Evolutionary conservation across 2,888 invertebrate genomes (phyloP).

Genomic region (Dyspetes luteomarginatus): DNA sequence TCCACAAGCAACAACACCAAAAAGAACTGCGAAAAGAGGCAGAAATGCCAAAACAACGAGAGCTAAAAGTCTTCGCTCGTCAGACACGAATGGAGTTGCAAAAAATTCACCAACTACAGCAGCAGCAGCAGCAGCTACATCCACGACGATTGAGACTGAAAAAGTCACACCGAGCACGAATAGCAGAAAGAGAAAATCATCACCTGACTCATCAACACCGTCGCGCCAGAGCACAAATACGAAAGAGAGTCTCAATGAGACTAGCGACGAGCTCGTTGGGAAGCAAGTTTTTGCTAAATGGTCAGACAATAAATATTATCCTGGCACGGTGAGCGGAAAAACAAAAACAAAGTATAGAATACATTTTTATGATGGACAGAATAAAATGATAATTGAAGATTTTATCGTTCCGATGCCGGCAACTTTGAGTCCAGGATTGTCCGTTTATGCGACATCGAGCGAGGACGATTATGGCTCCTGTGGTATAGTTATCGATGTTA

Average conservation of each 20-base stretch:
- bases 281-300: conserved; percentile 87
- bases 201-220: conserved; percentile 42
- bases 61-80: conserved; percentile 62
- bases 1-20: conserved; percentile 84
- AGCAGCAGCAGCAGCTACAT: no score
- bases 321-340: conserved; percentile 86
- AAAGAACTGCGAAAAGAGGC: conserved; percentile 85
- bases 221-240: conserved; percentile 52
- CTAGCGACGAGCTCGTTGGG: conserved; percentile 74
- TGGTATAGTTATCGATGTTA: conserved; percentile 74
- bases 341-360: conserved; percentile 87
- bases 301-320: conserved; percentile 88
- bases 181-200: conserved; percentile 58
- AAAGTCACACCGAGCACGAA: conserved; percentile 35
- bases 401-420: conserved; percentile 84
- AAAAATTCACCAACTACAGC: conserved; percentile 56
- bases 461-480: conserved; percentile 74
- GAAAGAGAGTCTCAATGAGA: conserved; percentile 52
- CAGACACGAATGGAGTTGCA: conserved; percentile 56
- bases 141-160: conserved; percentile 46
- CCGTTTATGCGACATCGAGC: conserved; percentile 75
- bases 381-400: conserved; percentile 86
- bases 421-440: conserved; percentile 72
- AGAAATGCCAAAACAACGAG: conserved; percentile 83
- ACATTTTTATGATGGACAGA: conserved; percentile 87